These are phyloP conservation scores for Acanthurus leucopareius DNA, from an alignment of 2,797 vertebrate species.

Conservation along the genomic window DNA sequence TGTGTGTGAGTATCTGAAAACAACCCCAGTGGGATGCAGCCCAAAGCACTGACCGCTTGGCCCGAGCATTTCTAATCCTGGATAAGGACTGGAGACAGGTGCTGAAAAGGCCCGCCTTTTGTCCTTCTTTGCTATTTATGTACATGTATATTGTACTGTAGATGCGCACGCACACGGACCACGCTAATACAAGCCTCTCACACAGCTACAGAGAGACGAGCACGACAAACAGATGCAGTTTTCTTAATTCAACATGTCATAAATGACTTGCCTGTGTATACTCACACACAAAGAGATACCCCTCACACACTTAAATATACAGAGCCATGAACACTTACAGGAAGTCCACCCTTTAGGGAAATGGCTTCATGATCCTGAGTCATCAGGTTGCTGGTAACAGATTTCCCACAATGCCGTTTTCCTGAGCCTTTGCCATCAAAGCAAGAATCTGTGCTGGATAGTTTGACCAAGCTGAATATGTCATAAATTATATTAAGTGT, in stretches of 20 bases:
- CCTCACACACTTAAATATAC: background rate
- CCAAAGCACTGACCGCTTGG: conserved; percentile 33
- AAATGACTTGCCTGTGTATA: conserved; percentile 21
- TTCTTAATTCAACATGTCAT: background rate
- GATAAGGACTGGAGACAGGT: conserved; percentile 76
- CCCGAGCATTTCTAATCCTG: conserved; percentile 73
- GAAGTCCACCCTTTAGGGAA: conserved; percentile 67
- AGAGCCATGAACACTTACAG: conserved; percentile 53
- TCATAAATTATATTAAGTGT: conserved; percentile 14
- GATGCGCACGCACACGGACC: background rate
- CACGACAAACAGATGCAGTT: background rate
- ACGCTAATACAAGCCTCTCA: background rate
- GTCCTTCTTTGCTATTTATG: conserved; percentile 63
- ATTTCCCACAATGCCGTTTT: conserved; percentile 49
- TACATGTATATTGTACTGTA: conserved; percentile 35
- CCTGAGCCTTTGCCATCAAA: background rate
- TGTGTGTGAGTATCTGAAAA: conserved; percentile 14
- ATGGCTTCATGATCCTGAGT: conserved; percentile 61
- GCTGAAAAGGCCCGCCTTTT: conserved; percentile 61
- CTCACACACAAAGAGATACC: background rate
- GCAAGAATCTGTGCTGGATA: background rate
- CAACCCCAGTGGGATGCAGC: conserved; percentile 11
- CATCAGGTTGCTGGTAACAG: conserved; percentile 48
- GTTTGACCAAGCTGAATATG: background rate
- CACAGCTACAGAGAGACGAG: background rate